Conservation (phyloP, 92 coral and sea anemone genomes). For the Porites divaricata region DNA sequence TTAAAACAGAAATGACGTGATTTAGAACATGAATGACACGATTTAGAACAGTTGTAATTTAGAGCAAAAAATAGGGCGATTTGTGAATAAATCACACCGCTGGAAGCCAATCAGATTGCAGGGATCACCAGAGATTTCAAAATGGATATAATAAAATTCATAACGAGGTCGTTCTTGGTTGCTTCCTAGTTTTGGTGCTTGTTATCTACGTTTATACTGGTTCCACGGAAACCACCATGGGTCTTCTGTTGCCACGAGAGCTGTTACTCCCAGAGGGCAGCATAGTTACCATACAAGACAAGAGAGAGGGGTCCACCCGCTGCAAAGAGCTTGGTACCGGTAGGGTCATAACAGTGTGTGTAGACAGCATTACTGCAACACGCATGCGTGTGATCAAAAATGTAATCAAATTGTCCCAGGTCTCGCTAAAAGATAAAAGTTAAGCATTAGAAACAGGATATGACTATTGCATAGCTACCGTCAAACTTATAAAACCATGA, state of each 20-base stretch:
- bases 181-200: neutral
- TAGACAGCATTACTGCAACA: constrained; percentile 92
- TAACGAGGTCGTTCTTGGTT: neutral
- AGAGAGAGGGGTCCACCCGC: constrained; percentile 98
- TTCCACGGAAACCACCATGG: neutral
- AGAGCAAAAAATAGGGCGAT: no score
- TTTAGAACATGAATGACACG: no score
- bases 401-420: constrained; percentile 63
- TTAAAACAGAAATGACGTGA: no score
- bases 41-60: no score
- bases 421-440: constrained; percentile 47
- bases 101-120: no score
- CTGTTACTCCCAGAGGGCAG: constrained; percentile 89
- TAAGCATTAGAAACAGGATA: no score
- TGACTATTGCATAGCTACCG: no score
- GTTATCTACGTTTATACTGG: neutral
- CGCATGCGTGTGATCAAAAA: constrained; percentile 69
- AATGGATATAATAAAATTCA: neutral
- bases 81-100: no score
- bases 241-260: neutral
- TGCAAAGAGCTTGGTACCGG: constrained; percentile 90
- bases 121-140: no score
- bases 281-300: constrained; percentile 90
- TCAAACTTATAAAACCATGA: no score
- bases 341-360: constrained; percentile 95